These are phyloP conservation scores for Epinotia bilunana DNA, from an alignment of 2,888 invertebrate genomes.

Conservation along the genomic window DNA sequence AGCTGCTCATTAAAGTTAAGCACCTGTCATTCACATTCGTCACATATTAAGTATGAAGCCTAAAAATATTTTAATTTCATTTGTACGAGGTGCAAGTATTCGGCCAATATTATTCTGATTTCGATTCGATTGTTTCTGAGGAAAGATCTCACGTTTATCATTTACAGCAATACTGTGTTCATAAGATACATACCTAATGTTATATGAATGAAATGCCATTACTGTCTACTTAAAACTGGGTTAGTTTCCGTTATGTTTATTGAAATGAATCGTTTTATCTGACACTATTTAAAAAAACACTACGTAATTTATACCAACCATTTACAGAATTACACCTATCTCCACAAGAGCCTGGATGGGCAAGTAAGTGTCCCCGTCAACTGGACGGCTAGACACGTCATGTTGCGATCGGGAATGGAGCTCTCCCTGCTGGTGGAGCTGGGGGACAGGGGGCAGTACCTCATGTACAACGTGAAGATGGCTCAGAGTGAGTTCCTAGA, in stretches of 20 bases:
- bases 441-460: conserved; percentile 62
- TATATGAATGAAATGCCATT: neutral
- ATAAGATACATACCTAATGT: too few species aligned
- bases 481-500: conserved; percentile 47
- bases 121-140: neutral
- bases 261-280: too few species aligned
- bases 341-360: conserved; percentile 57
- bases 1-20: too few species aligned
- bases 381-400: conserved; percentile 60
- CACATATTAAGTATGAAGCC: too few species aligned
- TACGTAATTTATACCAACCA: neutral
- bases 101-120: neutral
- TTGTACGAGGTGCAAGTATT: too few species aligned
- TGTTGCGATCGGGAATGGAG: conserved; percentile 56
- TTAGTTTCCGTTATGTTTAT: too few species aligned
- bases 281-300: too few species aligned
- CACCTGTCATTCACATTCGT: too few species aligned
- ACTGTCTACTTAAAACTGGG: neutral
- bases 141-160: too few species aligned
- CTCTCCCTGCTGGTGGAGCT: conserved; percentile 60
- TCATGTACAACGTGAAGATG: conserved; percentile 54
- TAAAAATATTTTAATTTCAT: too few species aligned
- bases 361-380: conserved; percentile 56
- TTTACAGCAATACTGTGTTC: too few species aligned
- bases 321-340: conserved; percentile 54